Evolutionary conservation across 2,888 invertebrate species (phyloP).

Genomic region (Liposcelis brunnea): DNA sequence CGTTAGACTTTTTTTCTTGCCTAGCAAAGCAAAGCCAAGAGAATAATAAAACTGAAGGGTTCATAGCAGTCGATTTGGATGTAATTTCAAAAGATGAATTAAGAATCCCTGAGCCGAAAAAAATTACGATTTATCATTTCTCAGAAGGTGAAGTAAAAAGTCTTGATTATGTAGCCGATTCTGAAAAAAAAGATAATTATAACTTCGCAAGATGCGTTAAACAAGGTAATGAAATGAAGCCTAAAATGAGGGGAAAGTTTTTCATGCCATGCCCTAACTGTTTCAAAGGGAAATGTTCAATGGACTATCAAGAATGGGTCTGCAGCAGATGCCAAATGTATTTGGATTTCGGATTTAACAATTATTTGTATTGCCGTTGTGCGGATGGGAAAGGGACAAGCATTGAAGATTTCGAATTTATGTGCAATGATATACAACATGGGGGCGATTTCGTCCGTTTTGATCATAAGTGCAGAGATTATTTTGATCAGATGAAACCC

Average conservation of each 20-base stretch:
- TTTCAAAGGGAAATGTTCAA: background rate
- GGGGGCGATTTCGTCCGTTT: background rate
- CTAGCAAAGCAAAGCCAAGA: too few relatives aligned
- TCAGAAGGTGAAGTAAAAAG: background rate
- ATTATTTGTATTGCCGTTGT: background rate
- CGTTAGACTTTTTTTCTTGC: too few relatives aligned
- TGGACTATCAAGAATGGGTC: background rate
- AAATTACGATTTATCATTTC: background rate
- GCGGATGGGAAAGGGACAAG: background rate
- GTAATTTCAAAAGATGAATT: background rate
- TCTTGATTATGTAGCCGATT: background rate
- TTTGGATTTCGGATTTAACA: background rate
- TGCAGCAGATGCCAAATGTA: background rate
- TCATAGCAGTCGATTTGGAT: background rate
- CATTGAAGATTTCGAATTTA: background rate
- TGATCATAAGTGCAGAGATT: background rate
- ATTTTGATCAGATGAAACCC: background rate
- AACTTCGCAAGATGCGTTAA: background rate
- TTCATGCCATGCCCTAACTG: background rate
- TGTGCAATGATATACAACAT: background rate
- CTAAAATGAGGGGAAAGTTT: background rate
- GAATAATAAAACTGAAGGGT: too few relatives aligned
- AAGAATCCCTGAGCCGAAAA: background rate
- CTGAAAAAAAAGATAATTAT: too few relatives aligned
- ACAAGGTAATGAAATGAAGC: background rate